Conservation (phyloP, 2,797 vertebrate genomes). For the Percopsis omiscomaycus region DNA sequence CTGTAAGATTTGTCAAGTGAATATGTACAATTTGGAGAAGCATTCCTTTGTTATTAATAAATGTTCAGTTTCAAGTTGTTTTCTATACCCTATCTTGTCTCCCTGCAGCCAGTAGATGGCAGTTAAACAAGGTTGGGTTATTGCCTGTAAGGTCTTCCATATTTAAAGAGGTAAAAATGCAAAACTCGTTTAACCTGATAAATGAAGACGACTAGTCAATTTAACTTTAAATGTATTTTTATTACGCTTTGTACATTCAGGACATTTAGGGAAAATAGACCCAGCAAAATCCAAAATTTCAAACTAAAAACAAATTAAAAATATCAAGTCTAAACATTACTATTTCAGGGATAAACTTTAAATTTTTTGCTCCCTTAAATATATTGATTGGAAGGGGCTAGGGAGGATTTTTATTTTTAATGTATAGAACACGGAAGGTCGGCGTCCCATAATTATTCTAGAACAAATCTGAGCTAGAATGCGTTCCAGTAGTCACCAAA, state of each 20-base stretch:
- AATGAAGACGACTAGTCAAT: constrained; percentile 49
- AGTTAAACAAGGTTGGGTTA: not conserved
- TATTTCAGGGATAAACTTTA: constrained; percentile 60
- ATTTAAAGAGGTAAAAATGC: too few species aligned
- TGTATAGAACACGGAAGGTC: constrained; percentile 27
- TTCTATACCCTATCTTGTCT: constrained; percentile 6
- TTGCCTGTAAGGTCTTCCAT: too few species aligned
- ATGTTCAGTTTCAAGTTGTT: constrained; percentile 64
- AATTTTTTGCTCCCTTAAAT: constrained; percentile 46
- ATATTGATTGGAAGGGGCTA: constrained; percentile 42
- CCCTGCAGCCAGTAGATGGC: constrained; percentile 10
- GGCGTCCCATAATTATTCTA: constrained; percentile 26
- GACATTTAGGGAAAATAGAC: constrained; percentile 66
- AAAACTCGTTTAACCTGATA: not conserved
- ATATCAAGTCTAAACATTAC: constrained; percentile 76
- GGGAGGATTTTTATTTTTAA: constrained; percentile 24
- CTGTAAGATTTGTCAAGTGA: constrained; percentile 73
- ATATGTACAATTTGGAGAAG: constrained; percentile 67
- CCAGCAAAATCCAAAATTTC: constrained; percentile 49
- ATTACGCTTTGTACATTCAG: constrained; percentile 79
- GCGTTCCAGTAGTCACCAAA: not conserved
- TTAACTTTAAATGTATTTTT: constrained; percentile 63
- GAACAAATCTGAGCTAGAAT: constrained; percentile 16
- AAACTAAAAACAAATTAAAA: constrained; percentile 70
- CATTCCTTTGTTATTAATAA: constrained; percentile 79